A percentile compares a stretch with the other conserved stretches of the same genome.
Conservation (phyloP, 2,888 invertebrate genomes). For the Aspidiotus rigidus region DNA sequence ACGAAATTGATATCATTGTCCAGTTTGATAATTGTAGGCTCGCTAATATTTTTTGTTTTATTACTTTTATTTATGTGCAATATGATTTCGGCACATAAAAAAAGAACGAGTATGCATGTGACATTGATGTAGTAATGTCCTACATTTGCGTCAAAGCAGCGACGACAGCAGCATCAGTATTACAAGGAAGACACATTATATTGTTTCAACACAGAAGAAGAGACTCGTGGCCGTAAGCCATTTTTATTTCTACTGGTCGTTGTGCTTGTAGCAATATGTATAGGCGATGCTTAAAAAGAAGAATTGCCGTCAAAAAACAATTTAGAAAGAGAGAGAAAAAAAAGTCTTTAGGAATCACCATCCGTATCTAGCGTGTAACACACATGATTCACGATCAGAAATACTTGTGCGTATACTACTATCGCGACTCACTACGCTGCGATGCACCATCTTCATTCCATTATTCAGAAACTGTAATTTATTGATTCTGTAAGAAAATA, state of each 20-base stretch:
- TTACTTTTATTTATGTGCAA: neutral
- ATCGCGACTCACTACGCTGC: neutral
- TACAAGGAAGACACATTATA: neutral
- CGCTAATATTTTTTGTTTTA: neutral
- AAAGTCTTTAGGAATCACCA: neutral
- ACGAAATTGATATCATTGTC: neutral
- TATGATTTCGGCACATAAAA: too few relatives aligned
- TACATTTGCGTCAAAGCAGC: neutral
- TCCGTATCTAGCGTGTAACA: neutral
- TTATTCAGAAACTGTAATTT: conserved; percentile 7
- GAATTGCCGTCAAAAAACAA: conserved; percentile 4
- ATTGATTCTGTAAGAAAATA: conserved; percentile 4
- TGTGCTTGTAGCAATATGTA: neutral
- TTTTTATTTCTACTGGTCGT: neutral
- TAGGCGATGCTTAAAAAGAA: neutral
- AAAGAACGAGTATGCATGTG: too few relatives aligned
- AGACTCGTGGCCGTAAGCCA: neutral
- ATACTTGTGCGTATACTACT: too few relatives aligned
- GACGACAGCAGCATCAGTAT: neutral
- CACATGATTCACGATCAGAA: too few relatives aligned
- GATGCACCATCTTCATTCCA: neutral
- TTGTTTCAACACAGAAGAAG: neutral
- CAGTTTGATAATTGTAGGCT: neutral
- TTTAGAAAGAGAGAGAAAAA: neutral
- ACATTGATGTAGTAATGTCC: conserved; percentile 2